These are phyloP conservation scores for Sminthopsis crassicaudata DNA, from an alignment of 2,113 vertebrate genomes.

Conservation along the genomic window DNA sequence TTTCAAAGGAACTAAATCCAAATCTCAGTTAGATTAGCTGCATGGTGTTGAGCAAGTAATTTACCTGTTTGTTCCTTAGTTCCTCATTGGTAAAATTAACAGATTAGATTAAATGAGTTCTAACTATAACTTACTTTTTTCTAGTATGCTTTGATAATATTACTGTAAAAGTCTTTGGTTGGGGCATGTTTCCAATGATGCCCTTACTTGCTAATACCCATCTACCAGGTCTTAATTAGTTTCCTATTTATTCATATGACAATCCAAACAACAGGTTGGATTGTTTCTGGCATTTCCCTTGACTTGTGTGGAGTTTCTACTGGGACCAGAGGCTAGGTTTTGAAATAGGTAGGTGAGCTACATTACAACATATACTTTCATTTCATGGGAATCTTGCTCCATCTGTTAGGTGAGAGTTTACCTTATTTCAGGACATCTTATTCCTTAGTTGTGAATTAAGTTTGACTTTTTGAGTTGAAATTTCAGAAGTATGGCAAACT, in stretches of 20 bases:
- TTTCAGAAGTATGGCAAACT: neutral
- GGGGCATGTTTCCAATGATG: neutral
- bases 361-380: neutral
- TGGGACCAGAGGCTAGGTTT: neutral
- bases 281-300: conserved; percentile 41
- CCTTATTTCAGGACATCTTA: conserved; percentile 6
- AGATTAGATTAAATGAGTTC: too few relatives aligned
- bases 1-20: neutral
- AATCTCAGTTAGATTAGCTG: neutral
- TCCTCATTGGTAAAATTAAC: too few relatives aligned
- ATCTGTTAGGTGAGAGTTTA: conserved; percentile 1
- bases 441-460: neutral
- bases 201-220: neutral
- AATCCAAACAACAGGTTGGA: conserved; percentile 1
- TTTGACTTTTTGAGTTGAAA: neutral
- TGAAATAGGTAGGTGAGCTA: neutral
- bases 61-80: neutral
- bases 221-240: neutral
- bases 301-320: neutral
- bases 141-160: neutral
- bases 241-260: conserved; percentile 28
- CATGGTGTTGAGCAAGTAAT: neutral
- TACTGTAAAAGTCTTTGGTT: neutral
- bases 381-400: neutral
- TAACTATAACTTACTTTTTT: neutral